Evolutionary conservation across 2,797 vertebrate species (phyloP).

Genomic region (Sebastes goodei): DNA sequence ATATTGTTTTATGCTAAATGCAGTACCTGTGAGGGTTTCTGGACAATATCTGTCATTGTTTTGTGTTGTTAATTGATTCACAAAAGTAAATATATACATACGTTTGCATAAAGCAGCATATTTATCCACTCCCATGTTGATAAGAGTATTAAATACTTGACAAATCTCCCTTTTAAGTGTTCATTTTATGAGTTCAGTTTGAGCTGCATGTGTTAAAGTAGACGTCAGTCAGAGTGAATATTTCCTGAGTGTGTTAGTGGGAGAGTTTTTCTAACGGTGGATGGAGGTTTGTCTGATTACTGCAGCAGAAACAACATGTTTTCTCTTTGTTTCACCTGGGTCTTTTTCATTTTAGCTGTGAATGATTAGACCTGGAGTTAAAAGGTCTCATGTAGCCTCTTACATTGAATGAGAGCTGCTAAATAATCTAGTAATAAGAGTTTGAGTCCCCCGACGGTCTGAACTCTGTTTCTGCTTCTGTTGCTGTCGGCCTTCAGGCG

Average conservation of each 20-base stretch:
- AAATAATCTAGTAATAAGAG: not conserved
- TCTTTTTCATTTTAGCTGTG: not conserved
- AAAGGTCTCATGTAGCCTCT: not conserved
- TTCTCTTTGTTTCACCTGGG: not conserved
- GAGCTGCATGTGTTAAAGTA: not conserved
- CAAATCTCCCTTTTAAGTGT: no score
- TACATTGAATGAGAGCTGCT: not conserved
- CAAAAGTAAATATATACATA: no score
- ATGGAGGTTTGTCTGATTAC: not conserved
- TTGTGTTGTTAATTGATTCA: no score
- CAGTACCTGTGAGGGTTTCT: no score
- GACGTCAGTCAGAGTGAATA: not conserved
- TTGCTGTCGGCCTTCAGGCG: not conserved
- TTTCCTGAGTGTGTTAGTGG: not conserved
- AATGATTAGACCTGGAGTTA: not conserved
- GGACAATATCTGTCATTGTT: no score
- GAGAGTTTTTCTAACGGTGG: not conserved
- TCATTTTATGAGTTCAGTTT: not conserved
- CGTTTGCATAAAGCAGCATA: no score
- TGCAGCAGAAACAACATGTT: not conserved
- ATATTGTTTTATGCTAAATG: no score
- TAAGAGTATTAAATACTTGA: no score
- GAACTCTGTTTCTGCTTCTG: not conserved
- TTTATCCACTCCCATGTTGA: no score
- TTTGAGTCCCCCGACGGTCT: not conserved